A percentile compares a stretch with the other conserved stretches of the same genome.
Conservation (phyloP, 2,797 vertebrate genomes). For the Sebastes itinus region DNA sequence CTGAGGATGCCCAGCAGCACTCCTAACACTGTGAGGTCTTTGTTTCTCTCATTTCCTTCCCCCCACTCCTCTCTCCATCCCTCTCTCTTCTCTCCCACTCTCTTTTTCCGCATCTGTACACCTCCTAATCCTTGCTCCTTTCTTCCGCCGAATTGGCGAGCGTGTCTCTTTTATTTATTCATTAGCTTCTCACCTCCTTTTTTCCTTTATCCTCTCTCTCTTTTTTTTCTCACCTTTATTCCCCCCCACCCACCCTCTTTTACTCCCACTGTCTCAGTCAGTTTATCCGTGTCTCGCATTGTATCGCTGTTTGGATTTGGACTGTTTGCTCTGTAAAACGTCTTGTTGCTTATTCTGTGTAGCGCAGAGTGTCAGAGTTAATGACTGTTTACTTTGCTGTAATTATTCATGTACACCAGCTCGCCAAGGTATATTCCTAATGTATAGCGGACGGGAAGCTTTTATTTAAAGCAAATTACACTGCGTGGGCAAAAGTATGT, state of each 20-base stretch:
- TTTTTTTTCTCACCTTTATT: slow-evolving; percentile 10
- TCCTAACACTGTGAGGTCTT: slow-evolving; percentile 73
- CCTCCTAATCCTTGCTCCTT: slow-evolving; percentile 54
- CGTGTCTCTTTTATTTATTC: slow-evolving; percentile 61
- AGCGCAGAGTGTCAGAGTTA: slow-evolving; percentile 35
- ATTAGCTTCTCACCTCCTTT: slow-evolving; percentile 51
- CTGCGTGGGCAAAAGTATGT: background rate
- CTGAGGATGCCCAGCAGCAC: slow-evolving; percentile 74
- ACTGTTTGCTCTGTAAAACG: slow-evolving; percentile 42
- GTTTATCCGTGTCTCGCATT: slow-evolving; percentile 26
- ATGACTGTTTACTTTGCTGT: slow-evolving; percentile 51
- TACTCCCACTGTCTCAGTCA: background rate
- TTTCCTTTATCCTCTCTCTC: slow-evolving; percentile 4
- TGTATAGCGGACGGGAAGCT: background rate
- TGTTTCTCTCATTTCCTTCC: slow-evolving; percentile 54
- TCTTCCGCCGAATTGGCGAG: slow-evolving; percentile 52
- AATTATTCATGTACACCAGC: slow-evolving; percentile 34
- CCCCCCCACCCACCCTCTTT: background rate
- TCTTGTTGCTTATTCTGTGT: slow-evolving; percentile 34
- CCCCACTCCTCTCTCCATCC: slow-evolving; percentile 16
- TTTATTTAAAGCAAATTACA: background rate
- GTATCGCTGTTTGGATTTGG: slow-evolving; percentile 45
- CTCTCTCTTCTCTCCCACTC: slow-evolving; percentile 34
- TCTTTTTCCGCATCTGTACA: slow-evolving; percentile 59
- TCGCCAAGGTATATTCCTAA: slow-evolving; percentile 10